Conservation (phyloP, 2,888 invertebrate species). For the Lamproptera curius region DNA sequence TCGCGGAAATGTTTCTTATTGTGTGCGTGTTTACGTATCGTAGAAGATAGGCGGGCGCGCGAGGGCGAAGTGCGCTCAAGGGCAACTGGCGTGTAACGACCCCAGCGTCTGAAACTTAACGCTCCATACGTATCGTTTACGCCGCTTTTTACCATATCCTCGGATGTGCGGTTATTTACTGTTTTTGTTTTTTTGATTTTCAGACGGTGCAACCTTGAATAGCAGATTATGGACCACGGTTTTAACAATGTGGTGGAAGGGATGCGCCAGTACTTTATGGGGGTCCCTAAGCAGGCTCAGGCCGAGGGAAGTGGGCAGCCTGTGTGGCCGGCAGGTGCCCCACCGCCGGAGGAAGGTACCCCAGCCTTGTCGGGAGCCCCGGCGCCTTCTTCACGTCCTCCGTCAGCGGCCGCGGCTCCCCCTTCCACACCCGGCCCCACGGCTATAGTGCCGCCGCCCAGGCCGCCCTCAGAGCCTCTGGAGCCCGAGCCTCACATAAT, state of each 20-base stretch:
- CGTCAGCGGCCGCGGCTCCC: slow-evolving; percentile 71
- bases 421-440: slow-evolving; percentile 47
- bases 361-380: slow-evolving; percentile 66
- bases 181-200: slow-evolving; percentile 32
- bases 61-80: slow-evolving; percentile 70
- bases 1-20: slow-evolving; percentile 40
- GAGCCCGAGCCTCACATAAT: slow-evolving; percentile 77
- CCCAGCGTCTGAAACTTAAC: slow-evolving; percentile 43
- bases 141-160: slow-evolving; percentile 3
- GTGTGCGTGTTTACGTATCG: slow-evolving; percentile 30
- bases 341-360: slow-evolving; percentile 57
- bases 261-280: slow-evolving; percentile 90
- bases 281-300: slow-evolving; percentile 81
- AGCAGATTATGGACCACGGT: slow-evolving; percentile 85
- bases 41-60: slow-evolving; percentile 32
- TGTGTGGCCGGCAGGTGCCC: slow-evolving; percentile 53
- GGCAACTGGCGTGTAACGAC: slow-evolving; percentile 64
- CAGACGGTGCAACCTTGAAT: slow-evolving; percentile 53
- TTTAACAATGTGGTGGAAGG: slow-evolving; percentile 89
- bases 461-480: slow-evolving; percentile 68
- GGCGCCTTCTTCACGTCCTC: slow-evolving; percentile 65
- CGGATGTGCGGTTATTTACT: not conserved
- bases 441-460: slow-evolving; percentile 57
- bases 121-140: slow-evolving; percentile 28
- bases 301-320: slow-evolving; percentile 55